Conservation (phyloP, 2,113 vertebrate genomes). For the Atrichornis clamosus region DNA sequence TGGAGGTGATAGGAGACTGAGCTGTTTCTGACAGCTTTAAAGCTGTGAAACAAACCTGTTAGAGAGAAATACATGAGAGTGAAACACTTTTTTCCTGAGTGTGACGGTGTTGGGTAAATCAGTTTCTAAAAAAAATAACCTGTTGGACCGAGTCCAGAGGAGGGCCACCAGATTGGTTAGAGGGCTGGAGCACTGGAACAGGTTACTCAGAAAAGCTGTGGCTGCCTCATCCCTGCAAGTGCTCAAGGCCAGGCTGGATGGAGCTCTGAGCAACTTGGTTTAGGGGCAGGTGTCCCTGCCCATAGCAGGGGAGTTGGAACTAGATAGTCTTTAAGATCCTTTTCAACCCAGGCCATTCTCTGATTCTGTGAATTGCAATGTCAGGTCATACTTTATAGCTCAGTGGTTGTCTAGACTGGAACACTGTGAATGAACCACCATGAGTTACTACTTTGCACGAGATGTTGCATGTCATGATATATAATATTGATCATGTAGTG, state of each 20-base stretch:
- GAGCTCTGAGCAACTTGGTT: background rate
- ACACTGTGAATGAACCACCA: background rate
- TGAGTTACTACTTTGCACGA: background rate
- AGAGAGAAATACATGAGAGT: background rate
- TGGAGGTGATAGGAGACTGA: background rate
- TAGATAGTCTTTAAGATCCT: background rate
- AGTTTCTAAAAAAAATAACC: background rate
- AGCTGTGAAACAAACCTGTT: background rate
- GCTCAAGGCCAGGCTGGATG: background rate
- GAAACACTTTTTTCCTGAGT: background rate
- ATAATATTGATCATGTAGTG: fast-evolving
- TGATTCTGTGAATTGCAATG: background rate
- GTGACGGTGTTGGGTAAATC: background rate
- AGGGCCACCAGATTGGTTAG: background rate
- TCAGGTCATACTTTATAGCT: background rate
- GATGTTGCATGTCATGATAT: fast-evolving
- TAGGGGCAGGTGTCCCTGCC: background rate
- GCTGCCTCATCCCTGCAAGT: background rate
- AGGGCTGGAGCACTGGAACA: background rate
- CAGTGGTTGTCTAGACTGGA: background rate
- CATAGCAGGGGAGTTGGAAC: background rate
- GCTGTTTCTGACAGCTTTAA: background rate
- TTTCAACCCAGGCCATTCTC: background rate
- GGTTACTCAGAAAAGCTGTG: background rate
- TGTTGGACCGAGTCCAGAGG: background rate